Conservation (phyloP, 2,888 invertebrate genomes). For the Catocala sponsa region DNA sequence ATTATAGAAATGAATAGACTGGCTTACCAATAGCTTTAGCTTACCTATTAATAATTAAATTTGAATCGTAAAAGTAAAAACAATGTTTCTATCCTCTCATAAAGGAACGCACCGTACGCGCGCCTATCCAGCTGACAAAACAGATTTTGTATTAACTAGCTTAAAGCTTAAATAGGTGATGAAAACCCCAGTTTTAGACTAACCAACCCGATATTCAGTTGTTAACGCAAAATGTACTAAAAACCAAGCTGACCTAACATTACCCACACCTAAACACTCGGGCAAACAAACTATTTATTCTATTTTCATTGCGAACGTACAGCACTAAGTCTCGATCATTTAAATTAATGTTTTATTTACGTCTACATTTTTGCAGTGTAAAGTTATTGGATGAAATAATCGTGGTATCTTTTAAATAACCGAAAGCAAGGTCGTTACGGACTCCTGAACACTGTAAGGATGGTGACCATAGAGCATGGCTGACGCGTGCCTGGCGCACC, state of each 20-base stretch:
- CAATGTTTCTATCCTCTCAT: too few relatives aligned
- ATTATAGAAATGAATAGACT: too few relatives aligned
- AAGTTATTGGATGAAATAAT: slow-evolving; percentile 31
- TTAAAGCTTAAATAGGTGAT: too few relatives aligned
- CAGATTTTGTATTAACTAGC: too few relatives aligned
- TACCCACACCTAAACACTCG: slow-evolving; percentile 41
- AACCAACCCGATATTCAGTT: neutral
- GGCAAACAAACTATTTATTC: slow-evolving; percentile 54
- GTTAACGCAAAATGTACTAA: slow-evolving; percentile 14
- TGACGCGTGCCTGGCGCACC: slow-evolving; percentile 43
- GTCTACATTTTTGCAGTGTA: slow-evolving; percentile 49
- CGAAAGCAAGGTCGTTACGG: slow-evolving; percentile 47
- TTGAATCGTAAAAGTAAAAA: too few relatives aligned
- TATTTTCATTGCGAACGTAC: slow-evolving; percentile 48
- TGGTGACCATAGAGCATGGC: slow-evolving; percentile 16
- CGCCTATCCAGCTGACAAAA: too few relatives aligned
- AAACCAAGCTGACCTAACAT: slow-evolving; percentile 40
- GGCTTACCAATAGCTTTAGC: too few relatives aligned
- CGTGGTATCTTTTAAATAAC: slow-evolving; percentile 22
- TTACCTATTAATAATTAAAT: too few relatives aligned
- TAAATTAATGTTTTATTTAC: slow-evolving; percentile 57
- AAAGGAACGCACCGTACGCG: too few relatives aligned
- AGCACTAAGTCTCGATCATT: slow-evolving; percentile 52
- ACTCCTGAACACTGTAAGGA: slow-evolving; percentile 23
- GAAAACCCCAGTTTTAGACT: neutral